A percentile compares a stretch with the other conserved stretches of the same genome.
These are phyloP conservation scores for Benthosema pterotum DNA, from an alignment of 2,797 vertebrate species.

Conservation along the genomic window DNA sequence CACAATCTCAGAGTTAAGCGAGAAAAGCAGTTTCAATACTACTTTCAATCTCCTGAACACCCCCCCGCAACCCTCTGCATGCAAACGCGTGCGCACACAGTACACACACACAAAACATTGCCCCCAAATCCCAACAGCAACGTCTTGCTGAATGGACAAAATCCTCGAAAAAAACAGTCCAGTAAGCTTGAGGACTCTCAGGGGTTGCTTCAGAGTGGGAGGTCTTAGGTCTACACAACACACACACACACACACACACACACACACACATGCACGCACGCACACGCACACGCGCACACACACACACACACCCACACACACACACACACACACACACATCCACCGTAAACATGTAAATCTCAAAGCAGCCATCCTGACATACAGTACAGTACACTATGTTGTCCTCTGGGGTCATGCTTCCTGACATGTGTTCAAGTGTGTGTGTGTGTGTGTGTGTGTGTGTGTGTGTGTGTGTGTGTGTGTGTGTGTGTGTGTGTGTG, in stretches of 20 bases:
- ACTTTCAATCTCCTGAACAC: too few relatives aligned
- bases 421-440: constrained; percentile 1
- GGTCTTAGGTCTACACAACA: constrained; percentile 10
- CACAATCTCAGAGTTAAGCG: too few relatives aligned
- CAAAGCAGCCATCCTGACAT: constrained; percentile 26
- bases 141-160: constrained; percentile 1
- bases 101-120: too few relatives aligned
- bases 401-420: constrained; percentile 10
- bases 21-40: too few relatives aligned
- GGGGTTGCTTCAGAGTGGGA: constrained; percentile 18
- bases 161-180: constrained; percentile 16
- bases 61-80: not conserved
- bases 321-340: constrained; percentile 13
- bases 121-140: too few relatives aligned
- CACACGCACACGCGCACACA: not conserved
- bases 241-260: not conserved
- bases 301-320: constrained; percentile 9
- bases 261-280: constrained; percentile 10
- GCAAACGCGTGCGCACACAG: not conserved
- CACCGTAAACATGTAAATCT: constrained; percentile 26
- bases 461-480: not conserved
- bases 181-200: constrained; percentile 5
- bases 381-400: constrained; percentile 17
- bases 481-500: not conserved
- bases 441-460: constrained; percentile 4